phyloP scores from a whole-genome alignment of 37 sponge, comb jelly and placozoan species.

The Amphimedon queenslandica region DNA sequence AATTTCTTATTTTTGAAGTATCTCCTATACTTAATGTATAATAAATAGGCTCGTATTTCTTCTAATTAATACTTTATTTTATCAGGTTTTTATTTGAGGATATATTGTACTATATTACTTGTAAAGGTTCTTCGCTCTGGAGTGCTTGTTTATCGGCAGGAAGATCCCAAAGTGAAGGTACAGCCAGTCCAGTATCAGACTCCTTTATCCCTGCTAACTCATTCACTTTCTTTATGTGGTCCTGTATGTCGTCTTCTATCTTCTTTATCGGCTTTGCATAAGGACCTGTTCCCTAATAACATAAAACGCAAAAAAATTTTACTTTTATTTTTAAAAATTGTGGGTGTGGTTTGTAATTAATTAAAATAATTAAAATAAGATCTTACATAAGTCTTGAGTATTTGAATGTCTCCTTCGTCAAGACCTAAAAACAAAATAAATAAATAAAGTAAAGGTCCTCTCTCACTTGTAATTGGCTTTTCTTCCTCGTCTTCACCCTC shows the following conservation, averaged over 20 bases:
- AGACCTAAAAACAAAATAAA: slow-evolving; percentile 52
- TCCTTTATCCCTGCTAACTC: slow-evolving; percentile 94
- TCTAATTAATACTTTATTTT: not conserved
- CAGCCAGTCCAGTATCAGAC: slow-evolving; percentile 95
- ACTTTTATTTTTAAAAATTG: not conserved
- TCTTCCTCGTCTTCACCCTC: slow-evolving; percentile 54
- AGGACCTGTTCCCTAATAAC: slow-evolving; percentile 78
- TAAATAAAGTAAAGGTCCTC: not conserved
- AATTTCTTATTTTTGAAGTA: too few species aligned
- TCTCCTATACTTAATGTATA: not conserved
- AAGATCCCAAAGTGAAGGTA: slow-evolving; percentile 96
- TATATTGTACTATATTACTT: too few species aligned
- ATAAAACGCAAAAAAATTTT: too few species aligned
- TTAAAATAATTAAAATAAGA: not conserved
- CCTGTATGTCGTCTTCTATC: slow-evolving; percentile 88
- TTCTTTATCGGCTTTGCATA: slow-evolving; percentile 77
- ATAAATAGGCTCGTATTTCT: not conserved
- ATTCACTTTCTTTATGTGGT: slow-evolving; percentile 84
- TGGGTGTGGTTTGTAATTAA: not conserved
- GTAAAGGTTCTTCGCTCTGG: slow-evolving; percentile 92
- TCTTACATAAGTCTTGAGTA: slow-evolving; percentile 93
- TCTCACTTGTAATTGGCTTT: slow-evolving; percentile 29
- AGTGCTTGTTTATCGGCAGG: slow-evolving; percentile 95
- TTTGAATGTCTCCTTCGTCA: slow-evolving; percentile 94
- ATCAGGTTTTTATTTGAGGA: too few species aligned